These are phyloP conservation scores for Cydia strobilella DNA, from an alignment of 1,140 invertebrate genomes.

Conservation along the genomic window DNA sequence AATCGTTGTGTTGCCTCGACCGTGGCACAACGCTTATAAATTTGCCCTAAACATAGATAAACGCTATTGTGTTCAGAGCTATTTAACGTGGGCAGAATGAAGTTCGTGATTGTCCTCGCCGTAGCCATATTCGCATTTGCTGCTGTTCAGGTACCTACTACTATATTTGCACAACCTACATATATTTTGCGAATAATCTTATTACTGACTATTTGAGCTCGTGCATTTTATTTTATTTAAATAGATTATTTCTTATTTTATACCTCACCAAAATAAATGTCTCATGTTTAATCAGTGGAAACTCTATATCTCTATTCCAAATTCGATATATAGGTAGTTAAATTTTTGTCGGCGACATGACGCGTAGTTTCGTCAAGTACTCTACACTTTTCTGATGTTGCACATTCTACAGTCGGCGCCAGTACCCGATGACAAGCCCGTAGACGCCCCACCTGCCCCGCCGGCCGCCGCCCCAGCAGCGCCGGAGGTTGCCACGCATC, in stretches of 20 bases:
- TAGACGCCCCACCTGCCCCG: slow-evolving; percentile 29
- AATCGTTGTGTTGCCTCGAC: slow-evolving; percentile 48
- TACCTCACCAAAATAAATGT: too few species aligned
- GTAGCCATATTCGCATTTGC: slow-evolving; percentile 56
- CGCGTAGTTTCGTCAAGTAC: too few species aligned
- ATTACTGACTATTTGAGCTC: not conserved
- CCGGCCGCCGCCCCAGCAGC: slow-evolving; percentile 28
- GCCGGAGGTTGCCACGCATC: not conserved
- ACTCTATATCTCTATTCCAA: too few species aligned
- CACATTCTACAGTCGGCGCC: slow-evolving; percentile 52
- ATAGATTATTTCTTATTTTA: too few species aligned
- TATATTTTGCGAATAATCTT: not conserved
- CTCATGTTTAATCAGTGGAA: too few species aligned
- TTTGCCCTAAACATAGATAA: slow-evolving; percentile 33
- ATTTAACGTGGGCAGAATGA: slow-evolving; percentile 44
- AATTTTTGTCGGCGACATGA: too few species aligned
- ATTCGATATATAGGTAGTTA: not conserved
- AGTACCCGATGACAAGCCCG: slow-evolving; percentile 53
- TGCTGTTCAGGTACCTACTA: slow-evolving; percentile 53
- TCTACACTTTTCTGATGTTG: not conserved
- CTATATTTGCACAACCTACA: not conserved
- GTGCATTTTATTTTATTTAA: too few species aligned
- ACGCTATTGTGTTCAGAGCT: slow-evolving; percentile 41
- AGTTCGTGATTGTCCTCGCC: slow-evolving; percentile 42
- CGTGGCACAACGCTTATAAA: slow-evolving; percentile 50